Evolutionary conservation across 1,140 invertebrate species (phyloP).

Genomic region (Brevipalpus yothersi): DNA sequence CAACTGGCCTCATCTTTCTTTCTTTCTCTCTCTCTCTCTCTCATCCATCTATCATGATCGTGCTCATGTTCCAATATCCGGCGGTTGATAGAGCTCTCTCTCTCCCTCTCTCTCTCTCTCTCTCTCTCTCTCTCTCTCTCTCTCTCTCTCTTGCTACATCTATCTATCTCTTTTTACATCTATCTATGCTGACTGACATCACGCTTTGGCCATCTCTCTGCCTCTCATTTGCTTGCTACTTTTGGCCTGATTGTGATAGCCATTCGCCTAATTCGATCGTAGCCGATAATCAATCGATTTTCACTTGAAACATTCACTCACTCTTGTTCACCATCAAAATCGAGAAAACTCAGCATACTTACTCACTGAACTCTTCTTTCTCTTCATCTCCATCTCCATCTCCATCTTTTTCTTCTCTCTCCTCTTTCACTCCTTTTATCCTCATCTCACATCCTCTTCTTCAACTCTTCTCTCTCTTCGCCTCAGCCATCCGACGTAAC

Average conservation of each 20-base stretch:
- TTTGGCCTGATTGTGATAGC: neutral
- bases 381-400: neutral
- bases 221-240: neutral
- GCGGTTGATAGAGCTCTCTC: too few relatives aligned
- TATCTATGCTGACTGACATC: too few relatives aligned
- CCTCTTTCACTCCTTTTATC: neutral
- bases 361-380: neutral
- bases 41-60: neutral
- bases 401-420: neutral
- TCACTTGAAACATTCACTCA: too few relatives aligned
- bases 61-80: neutral
- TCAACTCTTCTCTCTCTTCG: neutral
- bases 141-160: too few relatives aligned
- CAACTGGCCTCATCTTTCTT: too few relatives aligned
- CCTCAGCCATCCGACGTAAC: constrained; percentile 6
- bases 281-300: too few relatives aligned
- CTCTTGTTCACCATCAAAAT: too few relatives aligned
- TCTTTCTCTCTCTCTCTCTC: neutral
- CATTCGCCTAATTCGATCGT: too few relatives aligned
- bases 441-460: neutral
- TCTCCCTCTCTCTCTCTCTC: too few relatives aligned
- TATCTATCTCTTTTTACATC: too few relatives aligned
- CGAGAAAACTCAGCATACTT: too few relatives aligned
- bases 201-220: neutral
- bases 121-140: too few relatives aligned